These are phyloP conservation scores for Hemibagrus guttatus DNA, from an alignment of 2,797 vertebrate species.

Conservation along the genomic window DNA sequence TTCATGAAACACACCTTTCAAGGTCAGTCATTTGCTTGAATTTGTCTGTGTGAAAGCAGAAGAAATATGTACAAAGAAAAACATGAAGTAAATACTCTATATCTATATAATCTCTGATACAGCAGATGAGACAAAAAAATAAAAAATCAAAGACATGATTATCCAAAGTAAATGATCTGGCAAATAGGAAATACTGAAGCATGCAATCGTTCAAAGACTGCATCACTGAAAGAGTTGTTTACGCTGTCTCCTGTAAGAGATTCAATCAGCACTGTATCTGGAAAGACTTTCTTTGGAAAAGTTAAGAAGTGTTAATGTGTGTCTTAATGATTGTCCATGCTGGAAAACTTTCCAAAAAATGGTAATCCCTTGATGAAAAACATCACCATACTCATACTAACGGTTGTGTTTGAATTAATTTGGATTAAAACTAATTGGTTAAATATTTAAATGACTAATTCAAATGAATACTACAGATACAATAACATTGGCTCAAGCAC, in stretches of 20 bases:
- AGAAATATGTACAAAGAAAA: not conserved
- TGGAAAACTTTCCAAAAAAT: no score
- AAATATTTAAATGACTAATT: no score
- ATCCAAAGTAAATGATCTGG: conserved; percentile 18
- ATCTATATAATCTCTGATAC: conserved; percentile 5
- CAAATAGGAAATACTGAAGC: conserved; percentile 21
- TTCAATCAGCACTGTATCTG: not conserved
- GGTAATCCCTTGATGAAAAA: no score
- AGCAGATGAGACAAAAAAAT: not conserved
- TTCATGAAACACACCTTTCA: conserved; percentile 54
- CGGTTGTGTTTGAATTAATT: no score
- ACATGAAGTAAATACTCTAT: not conserved
- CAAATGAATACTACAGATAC: not conserved
- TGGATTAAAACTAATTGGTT: no score
- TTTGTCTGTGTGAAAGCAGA: conserved; percentile 52
- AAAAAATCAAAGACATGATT: not conserved
- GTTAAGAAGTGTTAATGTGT: no score
- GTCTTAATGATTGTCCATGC: not conserved
- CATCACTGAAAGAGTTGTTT: not conserved
- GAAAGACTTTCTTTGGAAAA: not conserved
- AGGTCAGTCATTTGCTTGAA: conserved; percentile 65
- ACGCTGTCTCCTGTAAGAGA: not conserved
- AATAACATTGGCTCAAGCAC: not conserved
- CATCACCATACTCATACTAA: no score
- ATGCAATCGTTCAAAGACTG: not conserved